Conservation (phyloP, 1,140 invertebrate genomes). For the Gryon sp. region DNA sequence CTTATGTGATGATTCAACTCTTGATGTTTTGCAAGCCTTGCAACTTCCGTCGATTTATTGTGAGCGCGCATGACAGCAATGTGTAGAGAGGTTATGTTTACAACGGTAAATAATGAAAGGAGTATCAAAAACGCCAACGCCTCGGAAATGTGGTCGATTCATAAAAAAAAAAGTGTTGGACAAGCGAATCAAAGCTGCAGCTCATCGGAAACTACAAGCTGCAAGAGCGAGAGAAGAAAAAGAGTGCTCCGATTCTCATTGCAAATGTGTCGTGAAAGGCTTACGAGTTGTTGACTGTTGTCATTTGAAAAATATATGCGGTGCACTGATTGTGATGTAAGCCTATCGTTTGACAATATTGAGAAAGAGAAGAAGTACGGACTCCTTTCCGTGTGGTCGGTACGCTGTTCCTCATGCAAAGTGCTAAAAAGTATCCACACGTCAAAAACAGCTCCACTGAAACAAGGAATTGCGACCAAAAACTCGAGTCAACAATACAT, state of each 20-base stretch:
- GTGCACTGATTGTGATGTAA: slow-evolving; percentile 4
- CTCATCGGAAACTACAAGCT: not conserved
- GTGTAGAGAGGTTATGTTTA: too few species aligned
- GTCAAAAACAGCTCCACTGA: not conserved
- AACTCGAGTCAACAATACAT: not conserved
- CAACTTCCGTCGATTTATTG: too few species aligned
- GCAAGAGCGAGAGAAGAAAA: not conserved
- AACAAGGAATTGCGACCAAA: too few species aligned
- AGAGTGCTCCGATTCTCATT: too few species aligned
- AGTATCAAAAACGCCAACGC: too few species aligned
- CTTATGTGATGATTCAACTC: too few species aligned
- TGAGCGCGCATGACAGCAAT: too few species aligned
- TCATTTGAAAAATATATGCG: not conserved
- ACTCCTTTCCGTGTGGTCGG: slow-evolving; percentile 2
- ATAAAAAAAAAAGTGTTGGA: slow-evolving; percentile 5
- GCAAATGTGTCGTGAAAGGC: slow-evolving; percentile 7
- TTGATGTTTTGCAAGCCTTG: too few species aligned
- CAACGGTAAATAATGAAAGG: too few species aligned
- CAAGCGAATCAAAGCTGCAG: slow-evolving; percentile 4
- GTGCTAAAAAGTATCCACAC: slow-evolving; percentile 7
- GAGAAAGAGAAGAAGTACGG: not conserved
- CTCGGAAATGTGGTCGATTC: not conserved
- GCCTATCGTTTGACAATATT: not conserved
- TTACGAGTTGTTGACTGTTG: slow-evolving; percentile 1
- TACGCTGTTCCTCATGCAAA: slow-evolving; percentile 2